Percentiles rank a stretch among this genome's conserved stretches.
These are phyloP conservation scores for Isurus oxyrinchus DNA, from an alignment of 2,113 vertebrate genomes.

Conservation along the genomic window DNA sequence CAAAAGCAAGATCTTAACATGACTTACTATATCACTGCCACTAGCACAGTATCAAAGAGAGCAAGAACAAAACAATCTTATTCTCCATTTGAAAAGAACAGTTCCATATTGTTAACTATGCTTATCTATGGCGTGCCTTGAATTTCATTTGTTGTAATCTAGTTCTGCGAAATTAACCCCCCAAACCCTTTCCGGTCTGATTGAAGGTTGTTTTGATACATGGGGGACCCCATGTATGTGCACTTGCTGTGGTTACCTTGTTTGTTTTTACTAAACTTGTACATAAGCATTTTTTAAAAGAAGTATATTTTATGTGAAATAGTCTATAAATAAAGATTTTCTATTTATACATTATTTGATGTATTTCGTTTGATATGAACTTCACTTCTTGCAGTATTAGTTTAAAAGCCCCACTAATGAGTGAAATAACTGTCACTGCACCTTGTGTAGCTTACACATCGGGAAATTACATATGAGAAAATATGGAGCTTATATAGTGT, in stretches of 20 bases:
- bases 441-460: not conserved
- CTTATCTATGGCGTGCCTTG: slow-evolving; percentile 37
- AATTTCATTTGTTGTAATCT: slow-evolving; percentile 25
- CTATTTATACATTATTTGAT: slow-evolving; percentile 72
- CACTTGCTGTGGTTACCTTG: slow-evolving; percentile 68
- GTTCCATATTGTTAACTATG: slow-evolving; percentile 48
- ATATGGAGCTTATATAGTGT: not conserved
- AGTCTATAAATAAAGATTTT: slow-evolving; percentile 78
- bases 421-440: not conserved
- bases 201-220: slow-evolving; percentile 61
- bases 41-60: slow-evolving; percentile 45
- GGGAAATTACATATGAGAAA: not conserved
- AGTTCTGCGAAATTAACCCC: not conserved
- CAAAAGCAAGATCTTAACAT: slow-evolving; percentile 47
- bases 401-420: not conserved
- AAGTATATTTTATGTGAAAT: slow-evolving; percentile 86
- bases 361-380: not conserved
- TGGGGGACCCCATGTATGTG: slow-evolving; percentile 62
- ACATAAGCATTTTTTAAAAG: slow-evolving; percentile 74
- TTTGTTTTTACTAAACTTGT: slow-evolving; percentile 61
- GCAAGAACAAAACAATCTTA: slow-evolving; percentile 40
- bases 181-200: slow-evolving; percentile 49
- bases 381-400: not conserved
- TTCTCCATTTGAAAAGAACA: slow-evolving; percentile 39
- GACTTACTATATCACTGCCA: slow-evolving; percentile 55